These are phyloP conservation scores for Leguminivora glycinivorella DNA, from an alignment of 1,140 invertebrate genomes.

Conservation along the genomic window DNA sequence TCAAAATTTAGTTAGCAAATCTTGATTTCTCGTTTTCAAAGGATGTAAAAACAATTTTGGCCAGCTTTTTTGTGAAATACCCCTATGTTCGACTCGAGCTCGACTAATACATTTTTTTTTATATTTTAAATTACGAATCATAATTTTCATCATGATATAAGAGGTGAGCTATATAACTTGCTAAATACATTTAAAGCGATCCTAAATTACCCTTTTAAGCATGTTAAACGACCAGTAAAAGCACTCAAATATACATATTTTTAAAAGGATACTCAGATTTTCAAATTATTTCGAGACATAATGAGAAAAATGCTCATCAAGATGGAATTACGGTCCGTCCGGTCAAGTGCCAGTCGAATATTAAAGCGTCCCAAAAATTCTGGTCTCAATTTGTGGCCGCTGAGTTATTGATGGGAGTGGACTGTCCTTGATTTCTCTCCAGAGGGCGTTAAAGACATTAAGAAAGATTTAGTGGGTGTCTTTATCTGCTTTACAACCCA, in stretches of 20 bases:
- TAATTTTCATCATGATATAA: no score
- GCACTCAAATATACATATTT: background rate
- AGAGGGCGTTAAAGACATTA: slow-evolving; percentile 9
- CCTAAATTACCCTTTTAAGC: background rate
- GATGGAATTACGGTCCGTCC: background rate
- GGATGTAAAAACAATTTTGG: no score
- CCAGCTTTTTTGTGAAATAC: no score
- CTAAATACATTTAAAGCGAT: no score
- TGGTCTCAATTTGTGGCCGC: background rate
- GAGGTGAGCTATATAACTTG: no score
- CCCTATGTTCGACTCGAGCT: no score
- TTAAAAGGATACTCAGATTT: background rate
- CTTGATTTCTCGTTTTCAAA: no score
- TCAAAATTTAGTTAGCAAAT: no score
- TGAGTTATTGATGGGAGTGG: background rate
- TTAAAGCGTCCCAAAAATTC: background rate
- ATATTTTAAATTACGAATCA: no score
- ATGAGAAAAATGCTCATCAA: slow-evolving; percentile 24
- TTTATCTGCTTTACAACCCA: background rate
- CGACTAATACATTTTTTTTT: no score
- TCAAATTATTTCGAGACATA: background rate
- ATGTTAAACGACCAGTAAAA: background rate
- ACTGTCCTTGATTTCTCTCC: background rate
- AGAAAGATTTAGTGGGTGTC: background rate
- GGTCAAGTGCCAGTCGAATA: slow-evolving; percentile 14